A percentile compares a stretch with the other conserved stretches of the same genome.
phyloP scores from a whole-genome alignment of 2,797 vertebrate species.

The Ctenopoma kingsleyae region DNA sequence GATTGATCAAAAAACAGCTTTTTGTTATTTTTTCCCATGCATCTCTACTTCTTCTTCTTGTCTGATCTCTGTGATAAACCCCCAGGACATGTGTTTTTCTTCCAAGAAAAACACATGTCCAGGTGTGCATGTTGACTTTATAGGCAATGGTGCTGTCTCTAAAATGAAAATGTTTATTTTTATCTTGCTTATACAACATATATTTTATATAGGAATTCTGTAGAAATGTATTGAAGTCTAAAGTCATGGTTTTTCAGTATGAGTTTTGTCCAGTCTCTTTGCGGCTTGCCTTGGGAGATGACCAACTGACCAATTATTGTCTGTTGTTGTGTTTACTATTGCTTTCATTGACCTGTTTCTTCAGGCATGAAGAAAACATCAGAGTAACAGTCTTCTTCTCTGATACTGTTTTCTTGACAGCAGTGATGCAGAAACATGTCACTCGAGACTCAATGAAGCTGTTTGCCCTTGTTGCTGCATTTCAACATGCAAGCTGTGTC shows the following conservation, averaged over 20 bases:
- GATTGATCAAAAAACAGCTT: too few relatives aligned
- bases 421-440: conserved; percentile 43
- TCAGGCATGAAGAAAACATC: conserved; percentile 26
- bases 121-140: too few relatives aligned
- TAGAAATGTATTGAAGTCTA: too few relatives aligned
- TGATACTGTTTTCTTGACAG: conserved; percentile 14
- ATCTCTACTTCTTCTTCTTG: too few relatives aligned
- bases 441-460: conserved; percentile 13
- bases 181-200: too few relatives aligned
- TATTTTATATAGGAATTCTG: too few relatives aligned
- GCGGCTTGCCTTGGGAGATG: not conserved
- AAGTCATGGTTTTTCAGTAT: not conserved
- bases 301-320: conserved; percentile 10
- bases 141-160: too few relatives aligned
- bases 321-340: conserved; percentile 14
- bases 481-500: conserved; percentile 10
- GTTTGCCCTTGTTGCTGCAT: conserved; percentile 18
- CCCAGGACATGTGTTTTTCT: too few relatives aligned
- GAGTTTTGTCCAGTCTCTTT: not conserved
- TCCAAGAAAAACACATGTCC: too few relatives aligned
- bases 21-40: too few relatives aligned
- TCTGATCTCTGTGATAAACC: too few relatives aligned
- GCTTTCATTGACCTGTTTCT: conserved; percentile 9
- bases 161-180: too few relatives aligned
- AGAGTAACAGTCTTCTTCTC: conserved; percentile 4